Evolutionary conservation across 2,113 vertebrate species (phyloP), one percentile per base, ranked within the genome.

Genomic region (Centropus bengalensis): DNA sequence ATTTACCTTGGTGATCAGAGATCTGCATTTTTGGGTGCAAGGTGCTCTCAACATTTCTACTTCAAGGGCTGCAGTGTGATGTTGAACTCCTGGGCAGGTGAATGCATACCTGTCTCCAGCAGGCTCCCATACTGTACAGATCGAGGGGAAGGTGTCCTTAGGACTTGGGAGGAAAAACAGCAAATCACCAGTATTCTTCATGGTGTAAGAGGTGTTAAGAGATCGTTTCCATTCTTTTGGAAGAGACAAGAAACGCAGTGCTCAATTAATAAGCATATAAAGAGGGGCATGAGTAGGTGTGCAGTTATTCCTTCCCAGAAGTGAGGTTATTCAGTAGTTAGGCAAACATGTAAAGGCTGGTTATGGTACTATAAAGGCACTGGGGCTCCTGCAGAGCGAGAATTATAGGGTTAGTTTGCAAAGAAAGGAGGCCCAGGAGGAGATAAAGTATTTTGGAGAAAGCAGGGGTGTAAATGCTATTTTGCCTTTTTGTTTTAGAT

Each of bases 371-470:
- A 73, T 67, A 94, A 93, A 93, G 92, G 33, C 52, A 92, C 51
- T 51, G 51, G 62, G 15, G 51, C 56, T 86, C 70, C 70, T 66
- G 77, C 24, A 84, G 74, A 94, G 54, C 24, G 62, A 17, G 74
- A 97, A 97, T 95, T 97, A 96, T 58, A 92, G 89, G 86, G 78
- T 79, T 60, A 73, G 14, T 28, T 42, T 21, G 70, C 67, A 91
- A 85, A 93, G 70, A 93, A 92, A 93, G 58, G 6, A 85, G 89
- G 45, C 13, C 54, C 66, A 94, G 56, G 92, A 87, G 74, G 30
- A 86, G 18, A 59, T 64, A 33, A 83, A 18, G 47, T 67, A 75
- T 91, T 94, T 86, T 75, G 56, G 67, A 69, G 71, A 64, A 78
- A 88, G 64, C 14, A 86, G 78, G 42, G 28, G 58, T 95, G 73